Conservation (phyloP, 2,888 invertebrate species). For the Xanthorhoe designata region DNA sequence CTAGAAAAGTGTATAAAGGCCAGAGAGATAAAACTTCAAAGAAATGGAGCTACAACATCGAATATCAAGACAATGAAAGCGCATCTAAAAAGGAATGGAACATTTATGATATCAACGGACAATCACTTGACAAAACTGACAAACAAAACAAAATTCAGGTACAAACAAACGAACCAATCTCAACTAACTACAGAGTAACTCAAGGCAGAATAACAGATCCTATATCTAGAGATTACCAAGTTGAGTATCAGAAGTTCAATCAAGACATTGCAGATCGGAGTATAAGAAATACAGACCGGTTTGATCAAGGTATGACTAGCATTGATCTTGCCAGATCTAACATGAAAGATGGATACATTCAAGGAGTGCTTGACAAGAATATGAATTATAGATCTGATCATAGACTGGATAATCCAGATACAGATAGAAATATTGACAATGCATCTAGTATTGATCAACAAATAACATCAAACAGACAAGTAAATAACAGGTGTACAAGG, state of each 20-base stretch:
- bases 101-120: slow-evolving; percentile 10
- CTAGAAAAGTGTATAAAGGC: slow-evolving; percentile 20
- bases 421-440: background rate
- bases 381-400: background rate
- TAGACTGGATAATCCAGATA: background rate
- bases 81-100: slow-evolving; percentile 2
- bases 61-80: slow-evolving; percentile 7
- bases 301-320: slow-evolving; percentile 1
- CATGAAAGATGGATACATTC: background rate
- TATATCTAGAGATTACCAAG: slow-evolving; percentile 10
- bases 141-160: background rate
- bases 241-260: slow-evolving; percentile 13
- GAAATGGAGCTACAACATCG: slow-evolving; percentile 9
- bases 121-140: background rate
- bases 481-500: background rate
- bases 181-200: slow-evolving; percentile 12
- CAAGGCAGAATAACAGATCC: slow-evolving; percentile 16
- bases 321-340: slow-evolving; percentile 3
- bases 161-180: slow-evolving; percentile 6
- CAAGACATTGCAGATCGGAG: background rate
- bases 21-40: background rate
- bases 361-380: background rate
- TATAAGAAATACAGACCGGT: background rate
- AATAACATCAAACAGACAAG: background rate
- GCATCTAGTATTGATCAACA: background rate